phyloP scores from a whole-genome alignment of 2,797 vertebrate genomes.

The Perodicticus potto region DNA sequence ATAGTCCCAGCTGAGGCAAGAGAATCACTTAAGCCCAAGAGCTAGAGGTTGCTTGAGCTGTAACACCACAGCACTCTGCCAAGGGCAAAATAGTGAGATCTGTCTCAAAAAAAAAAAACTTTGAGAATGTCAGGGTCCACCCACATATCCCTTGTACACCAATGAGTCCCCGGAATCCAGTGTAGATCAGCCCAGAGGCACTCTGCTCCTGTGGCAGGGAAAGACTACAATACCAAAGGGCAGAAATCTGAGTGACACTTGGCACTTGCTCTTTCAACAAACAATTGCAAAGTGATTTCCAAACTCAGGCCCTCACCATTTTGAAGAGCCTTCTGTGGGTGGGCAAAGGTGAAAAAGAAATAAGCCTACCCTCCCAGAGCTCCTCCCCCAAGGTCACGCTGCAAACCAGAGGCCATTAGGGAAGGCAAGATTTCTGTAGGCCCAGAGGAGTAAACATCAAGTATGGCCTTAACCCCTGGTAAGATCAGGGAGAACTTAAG shows the following conservation, averaged over 20 bases:
- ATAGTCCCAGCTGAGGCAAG: too few species aligned
- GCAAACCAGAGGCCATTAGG: slow-evolving; percentile 39
- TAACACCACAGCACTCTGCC: too few species aligned
- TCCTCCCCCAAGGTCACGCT: slow-evolving; percentile 46
- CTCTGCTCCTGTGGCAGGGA: neutral
- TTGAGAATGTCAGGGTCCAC: neutral
- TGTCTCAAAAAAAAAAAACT: neutral
- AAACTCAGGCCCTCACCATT: slow-evolving; percentile 48
- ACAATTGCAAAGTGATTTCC: slow-evolving; percentile 53
- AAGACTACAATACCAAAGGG: slow-evolving; percentile 45
- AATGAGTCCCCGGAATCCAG: neutral
- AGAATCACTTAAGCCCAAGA: too few species aligned
- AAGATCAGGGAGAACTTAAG: slow-evolving; percentile 29
- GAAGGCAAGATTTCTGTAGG: neutral
- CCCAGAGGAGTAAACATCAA: slow-evolving; percentile 44
- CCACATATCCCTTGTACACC: neutral
- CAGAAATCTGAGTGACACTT: slow-evolving; percentile 76
- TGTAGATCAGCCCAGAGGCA: neutral
- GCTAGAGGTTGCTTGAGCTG: too few species aligned
- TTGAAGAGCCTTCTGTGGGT: slow-evolving; percentile 30
- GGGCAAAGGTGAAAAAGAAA: slow-evolving; percentile 59
- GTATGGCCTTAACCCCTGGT: neutral
- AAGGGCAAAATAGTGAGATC: too few species aligned
- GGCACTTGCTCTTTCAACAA: slow-evolving; percentile 76
- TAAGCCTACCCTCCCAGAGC: neutral